These are phyloP conservation scores for Idaea aversata DNA, from an alignment of 2,888 invertebrate genomes.

Conservation along the genomic window DNA sequence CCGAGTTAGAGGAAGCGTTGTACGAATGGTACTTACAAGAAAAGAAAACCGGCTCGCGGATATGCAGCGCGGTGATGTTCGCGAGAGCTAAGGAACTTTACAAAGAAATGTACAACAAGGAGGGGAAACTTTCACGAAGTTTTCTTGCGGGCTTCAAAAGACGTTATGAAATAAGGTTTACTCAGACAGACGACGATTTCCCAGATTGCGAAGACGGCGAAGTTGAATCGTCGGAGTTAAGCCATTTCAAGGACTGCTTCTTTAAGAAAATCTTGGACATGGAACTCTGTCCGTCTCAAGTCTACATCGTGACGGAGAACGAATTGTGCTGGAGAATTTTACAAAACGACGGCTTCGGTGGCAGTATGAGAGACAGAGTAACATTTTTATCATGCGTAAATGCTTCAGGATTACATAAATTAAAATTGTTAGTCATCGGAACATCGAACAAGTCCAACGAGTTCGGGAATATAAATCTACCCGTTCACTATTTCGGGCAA, in stretches of 20 bases:
- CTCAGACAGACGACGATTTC: constrained; percentile 9
- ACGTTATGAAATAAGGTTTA: constrained; percentile 14
- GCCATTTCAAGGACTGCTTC: constrained; percentile 10
- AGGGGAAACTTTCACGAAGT: constrained; percentile 16
- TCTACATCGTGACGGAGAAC: constrained; percentile 30
- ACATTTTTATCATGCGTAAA: constrained; percentile 26
- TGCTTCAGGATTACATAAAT: constrained; percentile 27
- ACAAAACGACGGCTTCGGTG: constrained; percentile 22
- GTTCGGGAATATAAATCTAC: constrained; percentile 20
- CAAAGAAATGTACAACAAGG: constrained; percentile 19
- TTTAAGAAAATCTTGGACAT: constrained; percentile 8
- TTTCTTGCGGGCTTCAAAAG: constrained; percentile 23
- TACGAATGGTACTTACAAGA: constrained; percentile 27
- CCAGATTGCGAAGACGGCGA: not conserved
- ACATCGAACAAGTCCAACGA: constrained; percentile 14
- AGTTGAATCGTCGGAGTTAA: constrained; percentile 3
- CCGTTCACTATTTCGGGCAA: constrained; percentile 24
- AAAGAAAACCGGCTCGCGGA: constrained; percentile 18
- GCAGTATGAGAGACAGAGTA: constrained; percentile 22
- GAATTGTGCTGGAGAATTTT: constrained; percentile 29
- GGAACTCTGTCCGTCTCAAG: constrained; percentile 18
- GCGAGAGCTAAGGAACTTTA: constrained; percentile 26
- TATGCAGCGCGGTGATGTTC: constrained; percentile 20
- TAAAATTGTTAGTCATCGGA: constrained; percentile 26
- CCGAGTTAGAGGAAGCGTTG: constrained; percentile 26